Percentiles rank a stretch among this genome's conserved stretches.
Conservation (phyloP, 2,797 vertebrate species). For the Sebastes matsubarae region DNA sequence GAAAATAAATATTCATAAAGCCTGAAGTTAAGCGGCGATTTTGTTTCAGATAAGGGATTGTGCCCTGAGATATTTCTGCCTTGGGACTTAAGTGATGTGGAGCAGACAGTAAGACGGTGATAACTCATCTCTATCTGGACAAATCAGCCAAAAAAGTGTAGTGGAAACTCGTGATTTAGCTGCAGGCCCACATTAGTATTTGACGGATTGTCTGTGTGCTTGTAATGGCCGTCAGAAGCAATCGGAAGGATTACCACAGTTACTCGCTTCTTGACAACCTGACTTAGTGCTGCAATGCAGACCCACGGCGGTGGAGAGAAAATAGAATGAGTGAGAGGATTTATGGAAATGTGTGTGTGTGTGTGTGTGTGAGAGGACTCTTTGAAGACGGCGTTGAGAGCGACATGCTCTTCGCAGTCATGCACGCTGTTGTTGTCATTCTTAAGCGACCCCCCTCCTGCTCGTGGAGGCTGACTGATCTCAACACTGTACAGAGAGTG, state of each 20-base stretch:
- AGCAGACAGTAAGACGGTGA: not conserved
- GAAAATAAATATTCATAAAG: not conserved
- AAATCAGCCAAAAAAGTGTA: not conserved
- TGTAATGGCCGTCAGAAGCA: conserved; percentile 22
- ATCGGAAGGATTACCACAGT: conserved; percentile 25
- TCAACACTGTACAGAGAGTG: conserved; percentile 23
- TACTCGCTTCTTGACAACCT: conserved; percentile 30
- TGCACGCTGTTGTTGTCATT: conserved; percentile 74
- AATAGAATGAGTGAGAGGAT: conserved; percentile 32
- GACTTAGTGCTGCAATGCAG: conserved; percentile 62
- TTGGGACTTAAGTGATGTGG: not conserved
- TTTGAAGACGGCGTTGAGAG: conserved; percentile 57
- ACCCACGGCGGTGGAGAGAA: not conserved
- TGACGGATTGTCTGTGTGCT: not conserved
- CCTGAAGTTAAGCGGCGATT: not conserved
- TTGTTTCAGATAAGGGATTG: not conserved
- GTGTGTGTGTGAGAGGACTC: not conserved
- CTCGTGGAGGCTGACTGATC: conserved; percentile 48
- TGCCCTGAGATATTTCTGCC: not conserved
- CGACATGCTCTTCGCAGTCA: conserved; percentile 49
- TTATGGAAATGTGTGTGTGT: conserved; percentile 41
- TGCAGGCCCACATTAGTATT: not conserved
- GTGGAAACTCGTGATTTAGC: conserved; percentile 23
- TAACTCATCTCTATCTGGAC: not conserved
- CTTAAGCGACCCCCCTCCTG: conserved; percentile 61